Conservation (phyloP, 2,888 invertebrate species). For the Eutolmus rufibarbis region DNA sequence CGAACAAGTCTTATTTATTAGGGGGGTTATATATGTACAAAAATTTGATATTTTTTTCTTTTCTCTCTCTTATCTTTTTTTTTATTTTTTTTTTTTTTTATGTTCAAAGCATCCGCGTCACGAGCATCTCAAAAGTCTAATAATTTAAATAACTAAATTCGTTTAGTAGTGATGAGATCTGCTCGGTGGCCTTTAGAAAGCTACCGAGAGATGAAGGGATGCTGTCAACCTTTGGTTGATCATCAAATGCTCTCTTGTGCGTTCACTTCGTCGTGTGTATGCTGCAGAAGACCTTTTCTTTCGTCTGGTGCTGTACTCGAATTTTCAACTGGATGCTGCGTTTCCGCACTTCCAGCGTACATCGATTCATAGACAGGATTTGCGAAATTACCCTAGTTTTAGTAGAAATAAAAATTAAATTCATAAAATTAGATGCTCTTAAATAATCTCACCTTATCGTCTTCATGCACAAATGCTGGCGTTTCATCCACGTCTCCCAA, state of each 20-base stretch:
- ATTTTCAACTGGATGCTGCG: constrained; percentile 55
- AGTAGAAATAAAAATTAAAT: constrained; percentile 36
- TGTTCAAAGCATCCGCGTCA: constrained; percentile 19
- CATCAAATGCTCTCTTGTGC: constrained; percentile 63
- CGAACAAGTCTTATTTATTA: not conserved
- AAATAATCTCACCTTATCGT: constrained; percentile 67
- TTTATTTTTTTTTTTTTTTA: not conserved
- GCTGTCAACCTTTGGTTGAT: constrained; percentile 51
- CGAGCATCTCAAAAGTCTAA: not conserved
- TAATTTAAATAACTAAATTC: constrained; percentile 42
- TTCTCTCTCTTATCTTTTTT: not conserved
- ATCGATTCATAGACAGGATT: constrained; percentile 88
- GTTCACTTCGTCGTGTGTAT: constrained; percentile 64
- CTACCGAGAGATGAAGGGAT: not conserved
- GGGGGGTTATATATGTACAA: not conserved
- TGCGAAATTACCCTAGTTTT: constrained; percentile 75
- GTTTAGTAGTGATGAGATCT: constrained; percentile 21
- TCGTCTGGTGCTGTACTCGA: constrained; percentile 64
- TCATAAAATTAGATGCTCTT: not conserved
- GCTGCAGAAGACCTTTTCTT: constrained; percentile 66
- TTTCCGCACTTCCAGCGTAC: constrained; percentile 66
- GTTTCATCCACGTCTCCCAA: constrained; percentile 76
- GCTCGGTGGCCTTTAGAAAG: not conserved
- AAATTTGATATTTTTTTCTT: not conserved
- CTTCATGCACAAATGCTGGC: constrained; percentile 65